Base-by-base conservation (phyloP, 2,888 invertebrate genomes). In the Xylota sylvarum region DNA sequence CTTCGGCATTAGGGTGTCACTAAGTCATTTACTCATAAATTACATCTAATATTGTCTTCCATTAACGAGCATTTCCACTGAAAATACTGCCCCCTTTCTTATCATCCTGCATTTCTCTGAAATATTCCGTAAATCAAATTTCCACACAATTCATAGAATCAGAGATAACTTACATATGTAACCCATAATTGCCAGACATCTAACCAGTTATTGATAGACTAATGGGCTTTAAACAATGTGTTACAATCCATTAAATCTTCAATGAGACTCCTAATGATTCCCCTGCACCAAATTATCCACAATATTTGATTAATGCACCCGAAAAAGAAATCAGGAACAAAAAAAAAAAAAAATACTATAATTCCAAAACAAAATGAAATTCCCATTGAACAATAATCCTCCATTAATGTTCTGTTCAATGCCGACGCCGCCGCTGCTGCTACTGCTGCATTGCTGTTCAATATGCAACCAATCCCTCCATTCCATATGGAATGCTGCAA, bases 181-280 rank as follows among this genome's bases (percentile, higher is more conserved):
- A n/a, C 56, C 60, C 65, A 35, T 80, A 80, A 85, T 76, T 76
- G 64, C 74, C 55, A 35, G 48, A 64, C 40, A 80, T 74, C 70
- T 67, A 64, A 50, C 43, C 80, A 85, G 67, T 85, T 72, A 85
- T 56, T 52, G 65, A 72, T 32, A 72, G 81, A 85, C 81, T 76
- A 76, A 85, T 81, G 72, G 81, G 50, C 35, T 50, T 37, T 76
- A 17, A 52, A 64, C 65, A 76, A 76, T 77, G 85, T 81, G 81
- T 60, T 81, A 58, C 81, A 76, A 85, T 80, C 85, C 80, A 85
- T 85, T 76, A 85, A 85, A 73, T 55, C 62, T 12, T 70, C 76
- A 69, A 70, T 70, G 73, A 43, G 80, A 55, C 65, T 55, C 43
- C 60, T 55, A 60, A 46, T 69, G 60, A 73, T 50, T 52, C 60